Base-by-base conservation (phyloP, 2,113 vertebrate genomes). In the Sterna hirundo region DNA sequence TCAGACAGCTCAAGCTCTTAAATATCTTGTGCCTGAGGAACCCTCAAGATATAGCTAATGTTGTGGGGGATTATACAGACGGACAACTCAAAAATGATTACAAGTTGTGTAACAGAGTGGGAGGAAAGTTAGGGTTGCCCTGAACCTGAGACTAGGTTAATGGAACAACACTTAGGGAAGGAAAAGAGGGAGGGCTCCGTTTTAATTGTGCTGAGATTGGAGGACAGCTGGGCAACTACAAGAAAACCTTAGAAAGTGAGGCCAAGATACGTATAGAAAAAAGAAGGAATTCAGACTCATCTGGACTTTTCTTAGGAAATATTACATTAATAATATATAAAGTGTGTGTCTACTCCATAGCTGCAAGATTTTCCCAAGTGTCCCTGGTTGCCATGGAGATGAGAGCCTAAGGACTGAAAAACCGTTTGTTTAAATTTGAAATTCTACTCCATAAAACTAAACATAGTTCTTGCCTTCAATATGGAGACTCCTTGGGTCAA, bases 371-470 rank as follows among this genome's bases (percentile, higher is more conserved):
- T 92, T 94, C 71, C 71, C 83, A 61, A 52, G 88, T 92, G 80
- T 91, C 86, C 68, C 65, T 75, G 16, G 94, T 97, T 96, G 69
- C 74, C 47, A 71, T 94, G 91, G 94, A 94, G 64, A 96, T 40
- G 44, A 88, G 83, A 81, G 42, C 70, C 52, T 68, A 65, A 90
- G 80, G 89, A 91, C 78, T 89, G 83, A 78, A 71, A 93, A 88
- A 81, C 38, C 64, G 9, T 91, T 95, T 93, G 72, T 91, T 85
- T 74, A 87, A 95, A 94, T 91, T 90, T 69, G 74, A 90, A 95
- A 74, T 94, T 92, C 75, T 64, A 10, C 29, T 74, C 54, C 10
- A 5, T 72, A 83, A 78, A 71, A 66, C 25, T 78, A 81, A 86
- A 66, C 0, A 0, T 74, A 20, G 29, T 68, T 86, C 55, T 92